Evolutionary conservation across 2,888 invertebrate genomes (phyloP).

Genomic region (Blomia tropicalis): DNA sequence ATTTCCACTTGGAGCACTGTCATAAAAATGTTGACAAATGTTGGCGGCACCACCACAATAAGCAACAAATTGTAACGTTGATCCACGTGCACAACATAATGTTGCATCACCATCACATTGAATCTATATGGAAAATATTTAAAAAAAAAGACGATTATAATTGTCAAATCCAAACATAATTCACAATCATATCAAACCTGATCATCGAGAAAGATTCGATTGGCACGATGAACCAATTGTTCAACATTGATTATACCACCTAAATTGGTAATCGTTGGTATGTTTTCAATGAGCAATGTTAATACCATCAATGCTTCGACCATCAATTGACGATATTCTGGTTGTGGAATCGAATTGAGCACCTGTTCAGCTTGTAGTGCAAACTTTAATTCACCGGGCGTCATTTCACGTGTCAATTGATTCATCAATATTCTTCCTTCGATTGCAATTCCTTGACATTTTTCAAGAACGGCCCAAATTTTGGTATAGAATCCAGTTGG

Average conservation of each 20-base stretch:
- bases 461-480: constrained; percentile 78
- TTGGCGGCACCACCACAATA: constrained; percentile 77
- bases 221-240: constrained; percentile 78
- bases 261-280: constrained; percentile 56
- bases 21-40: constrained; percentile 91
- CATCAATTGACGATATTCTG: constrained; percentile 88
- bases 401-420: constrained; percentile 95
- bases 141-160: constrained; percentile 6
- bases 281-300: constrained; percentile 67
- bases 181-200: too few relatives aligned
- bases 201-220: constrained; percentile 82
- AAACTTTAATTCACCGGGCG: constrained; percentile 91
- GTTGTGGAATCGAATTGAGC: constrained; percentile 88
- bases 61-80: constrained; percentile 43
- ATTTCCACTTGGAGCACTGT: constrained; percentile 91
- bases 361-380: constrained; percentile 93
- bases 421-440: constrained; percentile 77
- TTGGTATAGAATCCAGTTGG: constrained; percentile 89
- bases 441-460: constrained; percentile 82
- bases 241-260: constrained; percentile 65
- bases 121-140: constrained; percentile 46
- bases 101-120: constrained; percentile 78
- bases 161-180: not conserved
- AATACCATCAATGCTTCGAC: constrained; percentile 92
- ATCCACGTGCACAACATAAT: constrained; percentile 57